A percentile compares a stretch with the other conserved stretches of the same genome.
Conservation (phyloP, 2,888 invertebrate species). For the Ramazzottius varieornatus region DNA sequence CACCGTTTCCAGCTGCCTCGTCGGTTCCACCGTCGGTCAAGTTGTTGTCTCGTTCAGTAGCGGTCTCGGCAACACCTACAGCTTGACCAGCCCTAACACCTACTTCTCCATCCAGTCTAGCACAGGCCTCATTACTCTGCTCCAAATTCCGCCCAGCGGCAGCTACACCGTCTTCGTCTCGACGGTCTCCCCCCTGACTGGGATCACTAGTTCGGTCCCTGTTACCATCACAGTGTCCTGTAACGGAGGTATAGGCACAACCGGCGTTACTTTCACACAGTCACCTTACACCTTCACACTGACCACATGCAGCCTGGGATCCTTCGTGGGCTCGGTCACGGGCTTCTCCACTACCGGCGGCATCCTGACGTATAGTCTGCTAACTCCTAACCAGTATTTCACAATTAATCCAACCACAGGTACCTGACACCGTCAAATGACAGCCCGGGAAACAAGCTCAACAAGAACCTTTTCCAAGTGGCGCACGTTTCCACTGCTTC, state of each 20-base stretch:
- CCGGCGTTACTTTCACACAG: too few species aligned
- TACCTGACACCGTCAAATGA: too few species aligned
- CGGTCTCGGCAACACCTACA: not conserved
- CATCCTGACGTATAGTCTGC: not conserved
- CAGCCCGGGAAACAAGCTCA: too few species aligned
- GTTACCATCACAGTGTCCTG: not conserved
- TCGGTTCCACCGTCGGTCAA: not conserved
- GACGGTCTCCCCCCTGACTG: not conserved
- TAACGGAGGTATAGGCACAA: too few species aligned
- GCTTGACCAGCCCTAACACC: not conserved
- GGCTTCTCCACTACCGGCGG: not conserved
- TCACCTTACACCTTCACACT: not conserved
- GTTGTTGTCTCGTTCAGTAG: not conserved
- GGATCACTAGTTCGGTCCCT: not conserved
- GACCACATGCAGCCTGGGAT: not conserved
- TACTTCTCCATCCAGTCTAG: not conserved
- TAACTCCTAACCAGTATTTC: not conserved
- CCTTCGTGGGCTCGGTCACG: not conserved
- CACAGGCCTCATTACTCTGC: not conserved
- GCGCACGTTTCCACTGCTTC: too few species aligned
- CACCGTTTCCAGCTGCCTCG: not conserved
- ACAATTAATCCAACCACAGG: not conserved
- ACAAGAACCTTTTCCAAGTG: too few species aligned
- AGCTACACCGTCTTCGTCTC: not conserved
- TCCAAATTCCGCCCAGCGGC: not conserved